These are phyloP conservation scores for Yponomeuta evonymella DNA, from an alignment of 2,888 invertebrate genomes.

Conservation along the genomic window DNA sequence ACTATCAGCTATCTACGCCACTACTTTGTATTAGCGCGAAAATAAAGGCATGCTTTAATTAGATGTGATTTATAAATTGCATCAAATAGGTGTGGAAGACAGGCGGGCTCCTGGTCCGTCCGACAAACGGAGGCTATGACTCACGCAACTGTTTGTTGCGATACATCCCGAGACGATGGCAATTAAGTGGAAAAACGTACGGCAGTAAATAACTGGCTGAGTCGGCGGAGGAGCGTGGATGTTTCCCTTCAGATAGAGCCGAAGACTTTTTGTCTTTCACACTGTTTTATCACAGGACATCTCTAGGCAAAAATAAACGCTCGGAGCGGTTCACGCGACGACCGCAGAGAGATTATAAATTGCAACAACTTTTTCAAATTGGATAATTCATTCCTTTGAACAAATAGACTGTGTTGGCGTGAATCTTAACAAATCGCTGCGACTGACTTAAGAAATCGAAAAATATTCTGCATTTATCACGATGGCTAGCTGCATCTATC, in stretches of 20 bases:
- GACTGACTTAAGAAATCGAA: conserved; percentile 6
- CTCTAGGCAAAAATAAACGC: conserved; percentile 15
- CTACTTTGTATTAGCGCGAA: conserved; percentile 7
- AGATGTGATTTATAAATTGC: conserved; percentile 32
- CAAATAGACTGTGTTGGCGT: neutral
- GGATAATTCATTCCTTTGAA: neutral
- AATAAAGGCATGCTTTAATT: conserved; percentile 35
- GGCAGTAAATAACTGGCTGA: conserved; percentile 26
- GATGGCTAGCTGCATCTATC: conserved; percentile 8
- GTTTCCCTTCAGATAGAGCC: conserved; percentile 15
- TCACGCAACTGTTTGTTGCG: conserved; percentile 22
- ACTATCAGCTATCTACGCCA: conserved; percentile 14
- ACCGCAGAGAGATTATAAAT: conserved; percentile 8
- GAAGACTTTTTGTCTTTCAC: conserved; percentile 15
- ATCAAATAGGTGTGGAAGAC: neutral
- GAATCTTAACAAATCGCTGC: neutral
- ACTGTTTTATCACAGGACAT: conserved; percentile 15
- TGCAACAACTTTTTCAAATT: conserved; percentile 9
- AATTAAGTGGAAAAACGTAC: conserved; percentile 27
- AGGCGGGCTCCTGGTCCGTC: conserved; percentile 10
- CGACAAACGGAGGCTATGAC: conserved; percentile 15
- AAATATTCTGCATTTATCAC: conserved; percentile 11
- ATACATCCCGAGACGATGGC: conserved; percentile 23
- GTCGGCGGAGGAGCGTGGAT: conserved; percentile 11
- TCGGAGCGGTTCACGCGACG: conserved; percentile 4